Base-by-base conservation (phyloP, 1,140 invertebrate species). In the Drosophila orena region DNA sequence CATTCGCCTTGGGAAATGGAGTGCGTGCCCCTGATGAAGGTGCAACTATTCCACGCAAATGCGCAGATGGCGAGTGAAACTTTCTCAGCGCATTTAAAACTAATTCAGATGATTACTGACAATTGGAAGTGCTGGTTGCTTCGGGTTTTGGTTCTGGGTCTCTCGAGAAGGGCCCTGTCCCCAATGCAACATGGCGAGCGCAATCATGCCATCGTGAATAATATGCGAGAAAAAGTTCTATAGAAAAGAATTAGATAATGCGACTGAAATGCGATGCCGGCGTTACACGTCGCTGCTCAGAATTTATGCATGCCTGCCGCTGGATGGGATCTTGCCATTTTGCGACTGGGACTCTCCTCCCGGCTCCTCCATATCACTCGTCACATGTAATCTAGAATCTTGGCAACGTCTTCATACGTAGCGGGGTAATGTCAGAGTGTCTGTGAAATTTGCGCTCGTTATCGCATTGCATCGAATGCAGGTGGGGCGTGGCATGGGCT, bases 361-460 rank as follows among this genome's bases (percentile, higher is more conserved):
- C 30, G 30, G 22, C 46, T 46, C 56, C 38, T 22, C 43, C 55
- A 30, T 22, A 20, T 49, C 60, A 53, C 37, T 83, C 79, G 80
- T 83, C 84, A 89, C 75, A 77, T 88, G 76, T 89, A 88, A 88
- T 88, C 84, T 88, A 88, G 79, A 89, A 88, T 88, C 83, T 83
- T 58, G 71, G 79, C 79, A 83, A 89, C 79, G 76, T 89, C 84
- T 88, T 89, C 76, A 88, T 88, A 89, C 84, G 79, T 79, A 79
- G 83, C 64, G 74, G 81, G 81, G 69, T 77, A 84, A 73, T 80
- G 77, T 64, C 77, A 66, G 78, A 70, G 78, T 72, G 83, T 83
- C 81, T 79, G 83, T 79, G 75, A 88, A 88, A 86, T 86, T 86
- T 81, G 81, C 81, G 81, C 81, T 86, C 70, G 81, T 86, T 86